Evolutionary conservation across 2,113 vertebrate species (phyloP).

Genomic region (Centropristis striata): DNA sequence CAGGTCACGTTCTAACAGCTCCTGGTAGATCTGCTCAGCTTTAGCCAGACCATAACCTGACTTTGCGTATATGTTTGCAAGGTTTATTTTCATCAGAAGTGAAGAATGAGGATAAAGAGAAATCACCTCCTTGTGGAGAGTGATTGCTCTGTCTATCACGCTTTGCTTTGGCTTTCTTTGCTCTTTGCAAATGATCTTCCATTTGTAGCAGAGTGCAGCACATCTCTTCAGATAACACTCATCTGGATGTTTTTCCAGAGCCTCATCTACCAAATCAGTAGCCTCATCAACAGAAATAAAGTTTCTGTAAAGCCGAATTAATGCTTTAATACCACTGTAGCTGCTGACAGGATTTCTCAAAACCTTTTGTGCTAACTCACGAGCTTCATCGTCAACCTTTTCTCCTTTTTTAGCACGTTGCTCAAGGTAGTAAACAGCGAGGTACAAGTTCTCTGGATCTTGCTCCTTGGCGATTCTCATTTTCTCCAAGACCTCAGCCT

Average conservation of each 20-base stretch:
- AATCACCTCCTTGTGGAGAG: constrained; percentile 39
- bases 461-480: constrained; percentile 38
- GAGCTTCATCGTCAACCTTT: constrained; percentile 1
- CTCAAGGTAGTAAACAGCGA: constrained; percentile 23
- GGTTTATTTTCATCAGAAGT: not conserved
- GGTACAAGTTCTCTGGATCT: constrained; percentile 61
- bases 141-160: constrained; percentile 15
- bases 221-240: constrained; percentile 55
- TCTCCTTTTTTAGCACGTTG: not conserved
- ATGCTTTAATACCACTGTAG: constrained; percentile 47
- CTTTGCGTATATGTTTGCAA: constrained; percentile 33
- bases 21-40: constrained; percentile 39
- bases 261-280: constrained; percentile 41
- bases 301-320: constrained; percentile 36
- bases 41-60: not conserved
- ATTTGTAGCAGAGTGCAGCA: constrained; percentile 47
- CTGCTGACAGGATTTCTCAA: constrained; percentile 46
- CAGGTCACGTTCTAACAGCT: constrained; percentile 20
- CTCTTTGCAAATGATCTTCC: constrained; percentile 15
- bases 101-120: constrained; percentile 45
- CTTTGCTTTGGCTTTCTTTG: not conserved
- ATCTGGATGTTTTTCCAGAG: constrained; percentile 47
- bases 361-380: not conserved
- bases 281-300: constrained; percentile 27
- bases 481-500: constrained; percentile 9